Percentiles rank a stretch among this genome's conserved stretches.
These are phyloP conservation scores for Phthorimaea operculella DNA, from an alignment of 1,140 invertebrate species.

Conservation along the genomic window DNA sequence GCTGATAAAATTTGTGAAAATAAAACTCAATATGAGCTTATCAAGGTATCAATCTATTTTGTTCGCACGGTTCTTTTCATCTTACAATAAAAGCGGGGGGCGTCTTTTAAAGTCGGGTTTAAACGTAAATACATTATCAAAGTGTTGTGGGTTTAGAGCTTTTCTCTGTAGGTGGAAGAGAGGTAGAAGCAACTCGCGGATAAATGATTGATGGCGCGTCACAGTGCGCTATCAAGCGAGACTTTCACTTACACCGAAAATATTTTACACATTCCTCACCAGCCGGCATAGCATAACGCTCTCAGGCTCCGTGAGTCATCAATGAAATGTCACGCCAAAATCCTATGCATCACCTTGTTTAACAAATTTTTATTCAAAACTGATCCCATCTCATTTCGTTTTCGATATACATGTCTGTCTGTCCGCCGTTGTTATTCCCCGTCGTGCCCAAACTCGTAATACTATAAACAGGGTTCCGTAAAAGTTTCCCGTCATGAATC, in stretches of 20 bases:
- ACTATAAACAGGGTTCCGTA: conserved; percentile 23
- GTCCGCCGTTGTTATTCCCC: background rate
- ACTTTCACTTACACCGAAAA: conserved; percentile 50
- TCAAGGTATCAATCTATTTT: conserved; percentile 60
- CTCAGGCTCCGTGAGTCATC: background rate
- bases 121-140: conserved; percentile 62
- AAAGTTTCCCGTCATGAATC: conserved; percentile 31
- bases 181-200: conserved; percentile 42
- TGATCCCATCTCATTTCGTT: background rate
- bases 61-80: conserved; percentile 46
- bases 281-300: background rate
- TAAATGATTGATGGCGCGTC: conserved; percentile 63
- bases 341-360: background rate
- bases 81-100: conserved; percentile 42
- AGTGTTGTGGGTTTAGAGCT: conserved; percentile 59
- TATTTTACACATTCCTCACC: conserved; percentile 34
- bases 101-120: conserved; percentile 59
- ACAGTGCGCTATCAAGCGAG: conserved; percentile 36
- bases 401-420: background rate
- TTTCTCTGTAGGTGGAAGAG: conserved; percentile 49
- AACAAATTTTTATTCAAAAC: background rate
- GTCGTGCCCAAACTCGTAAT: conserved; percentile 19
- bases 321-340: background rate
- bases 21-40: conserved; percentile 49
- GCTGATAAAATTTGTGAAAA: conserved; percentile 35